phyloP scores from a whole-genome alignment of 2,113 vertebrate genomes.

The Colaptes auratus region DNA sequence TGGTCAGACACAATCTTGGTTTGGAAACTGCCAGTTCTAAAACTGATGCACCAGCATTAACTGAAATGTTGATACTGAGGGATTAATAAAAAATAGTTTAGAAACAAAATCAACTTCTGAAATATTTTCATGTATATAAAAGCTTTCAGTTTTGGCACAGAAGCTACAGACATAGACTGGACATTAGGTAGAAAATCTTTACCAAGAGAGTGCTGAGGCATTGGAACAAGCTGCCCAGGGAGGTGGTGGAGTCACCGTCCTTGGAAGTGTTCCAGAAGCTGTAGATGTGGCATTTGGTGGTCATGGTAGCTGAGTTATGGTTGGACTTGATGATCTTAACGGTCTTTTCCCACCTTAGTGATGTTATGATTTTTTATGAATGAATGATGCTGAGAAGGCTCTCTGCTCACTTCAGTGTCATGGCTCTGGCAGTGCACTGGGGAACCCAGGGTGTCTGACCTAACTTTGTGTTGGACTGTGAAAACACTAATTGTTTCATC shows the following conservation, averaged over 20 bases:
- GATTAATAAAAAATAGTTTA: too few relatives aligned
- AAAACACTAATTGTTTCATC: background rate
- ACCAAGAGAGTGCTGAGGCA: too few relatives aligned
- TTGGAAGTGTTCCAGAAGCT: too few relatives aligned
- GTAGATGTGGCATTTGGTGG: too few relatives aligned
- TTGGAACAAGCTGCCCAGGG: too few relatives aligned
- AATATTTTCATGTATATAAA: background rate
- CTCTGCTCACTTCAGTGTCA: background rate
- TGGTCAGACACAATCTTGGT: accelerated
- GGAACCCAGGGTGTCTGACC: background rate
- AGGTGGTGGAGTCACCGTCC: too few relatives aligned
- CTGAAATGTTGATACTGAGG: background rate
- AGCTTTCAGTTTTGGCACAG: background rate
- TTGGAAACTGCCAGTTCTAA: background rate
- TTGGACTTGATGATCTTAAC: too few relatives aligned
- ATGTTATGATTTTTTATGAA: background rate
- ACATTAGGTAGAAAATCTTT: too few relatives aligned
- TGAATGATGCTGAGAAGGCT: background rate
- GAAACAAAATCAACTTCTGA: background rate
- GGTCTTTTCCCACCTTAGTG: too few relatives aligned
- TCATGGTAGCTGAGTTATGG: too few relatives aligned
- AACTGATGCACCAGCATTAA: background rate
- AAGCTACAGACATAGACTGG: background rate
- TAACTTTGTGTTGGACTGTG: background rate
- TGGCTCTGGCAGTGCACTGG: background rate